A percentile compares a stretch with the other conserved stretches of the same genome.
Conservation (phyloP, 2,797 vertebrate species). For the Ataeniobius toweri region DNA sequence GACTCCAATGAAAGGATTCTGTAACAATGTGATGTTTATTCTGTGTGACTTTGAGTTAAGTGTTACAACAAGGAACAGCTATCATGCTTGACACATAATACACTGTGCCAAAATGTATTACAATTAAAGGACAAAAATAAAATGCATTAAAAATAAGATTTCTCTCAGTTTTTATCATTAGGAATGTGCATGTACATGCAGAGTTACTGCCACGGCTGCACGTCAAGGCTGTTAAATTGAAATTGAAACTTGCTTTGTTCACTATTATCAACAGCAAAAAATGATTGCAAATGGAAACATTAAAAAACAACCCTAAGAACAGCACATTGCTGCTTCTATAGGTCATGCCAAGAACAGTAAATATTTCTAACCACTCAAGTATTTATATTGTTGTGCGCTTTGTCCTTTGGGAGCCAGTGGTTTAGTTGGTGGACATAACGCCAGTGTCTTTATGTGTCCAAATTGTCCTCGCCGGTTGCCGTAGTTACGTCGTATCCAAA, state of each 20-base stretch:
- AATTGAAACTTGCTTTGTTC: neutral
- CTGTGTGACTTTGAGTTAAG: too few species aligned
- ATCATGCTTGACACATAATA: too few species aligned
- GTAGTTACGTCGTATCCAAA: conserved; percentile 72
- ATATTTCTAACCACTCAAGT: neutral
- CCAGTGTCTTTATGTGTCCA: neutral
- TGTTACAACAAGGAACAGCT: too few species aligned
- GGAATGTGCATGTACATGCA: too few species aligned
- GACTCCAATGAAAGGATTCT: too few species aligned
- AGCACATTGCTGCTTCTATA: neutral
- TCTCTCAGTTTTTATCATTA: too few species aligned
- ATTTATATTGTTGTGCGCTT: neutral
- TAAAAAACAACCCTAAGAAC: neutral
- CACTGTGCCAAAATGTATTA: too few species aligned
- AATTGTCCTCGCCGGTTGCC: conserved; percentile 13
- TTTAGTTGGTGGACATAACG: neutral
- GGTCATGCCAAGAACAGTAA: neutral
- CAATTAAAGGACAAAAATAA: too few species aligned
- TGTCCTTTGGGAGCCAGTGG: neutral
- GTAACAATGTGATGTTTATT: too few species aligned
- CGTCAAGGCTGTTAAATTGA: too few species aligned
- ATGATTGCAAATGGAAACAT: neutral
- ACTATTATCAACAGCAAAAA: neutral
- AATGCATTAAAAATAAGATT: too few species aligned
- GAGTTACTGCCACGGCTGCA: too few species aligned